phyloP scores from a whole-genome alignment of 2,888 invertebrate species.

The Harpagoxenus sublaevis region DNA sequence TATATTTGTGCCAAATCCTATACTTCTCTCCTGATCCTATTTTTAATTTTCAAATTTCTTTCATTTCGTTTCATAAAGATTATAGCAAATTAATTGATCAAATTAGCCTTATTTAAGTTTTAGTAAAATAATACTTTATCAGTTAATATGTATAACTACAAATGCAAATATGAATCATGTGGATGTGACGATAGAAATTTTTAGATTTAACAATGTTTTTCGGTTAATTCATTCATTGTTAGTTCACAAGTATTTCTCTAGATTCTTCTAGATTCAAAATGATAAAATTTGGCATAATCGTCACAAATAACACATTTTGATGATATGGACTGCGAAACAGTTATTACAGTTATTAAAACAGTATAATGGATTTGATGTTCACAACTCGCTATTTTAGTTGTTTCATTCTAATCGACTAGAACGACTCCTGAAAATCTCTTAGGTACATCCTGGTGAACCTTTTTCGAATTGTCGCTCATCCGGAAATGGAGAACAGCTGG shows the following conservation, averaged over 20 bases:
- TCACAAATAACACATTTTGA: not conserved
- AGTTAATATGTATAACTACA: not conserved
- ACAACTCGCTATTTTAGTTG: not conserved
- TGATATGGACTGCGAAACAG: not conserved
- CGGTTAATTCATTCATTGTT: not conserved
- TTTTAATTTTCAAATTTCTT: not conserved
- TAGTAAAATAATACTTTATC: not conserved
- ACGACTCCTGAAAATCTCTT: not conserved
- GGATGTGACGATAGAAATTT: not conserved
- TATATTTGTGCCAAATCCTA: not conserved
- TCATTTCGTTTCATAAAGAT: not conserved
- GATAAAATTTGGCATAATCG: not conserved
- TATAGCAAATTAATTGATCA: not conserved
- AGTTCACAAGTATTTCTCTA: not conserved
- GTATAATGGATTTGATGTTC: not conserved
- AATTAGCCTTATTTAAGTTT: not conserved
- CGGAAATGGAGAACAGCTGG: conserved; percentile 60
- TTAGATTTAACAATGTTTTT: not conserved
- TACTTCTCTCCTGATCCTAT: too few species aligned
- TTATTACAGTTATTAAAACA: not conserved
- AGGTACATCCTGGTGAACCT: not conserved
- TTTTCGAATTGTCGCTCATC: not conserved
- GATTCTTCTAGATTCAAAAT: not conserved
- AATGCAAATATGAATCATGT: not conserved
- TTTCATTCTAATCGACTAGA: not conserved